phyloP scores from a whole-genome alignment of 2,113 vertebrate species.

The Holacanthus passer region DNA sequence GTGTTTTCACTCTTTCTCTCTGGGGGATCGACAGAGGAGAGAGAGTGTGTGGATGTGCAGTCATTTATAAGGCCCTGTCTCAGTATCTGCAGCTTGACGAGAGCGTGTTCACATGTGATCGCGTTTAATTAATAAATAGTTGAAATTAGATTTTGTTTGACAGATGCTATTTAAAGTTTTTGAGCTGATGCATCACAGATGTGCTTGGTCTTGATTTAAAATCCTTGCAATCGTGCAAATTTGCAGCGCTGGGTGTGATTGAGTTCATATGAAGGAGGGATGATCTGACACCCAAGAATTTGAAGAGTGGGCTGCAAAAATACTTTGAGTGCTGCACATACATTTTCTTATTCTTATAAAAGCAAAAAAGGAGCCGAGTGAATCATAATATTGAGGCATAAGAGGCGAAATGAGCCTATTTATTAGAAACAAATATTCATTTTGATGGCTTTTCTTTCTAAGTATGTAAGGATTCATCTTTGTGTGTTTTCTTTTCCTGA shows the following conservation, averaged over 20 bases:
- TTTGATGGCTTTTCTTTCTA: neutral
- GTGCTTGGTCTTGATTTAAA: neutral
- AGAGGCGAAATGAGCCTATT: neutral
- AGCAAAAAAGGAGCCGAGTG: too few species aligned
- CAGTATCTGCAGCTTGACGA: neutral
- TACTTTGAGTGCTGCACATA: neutral
- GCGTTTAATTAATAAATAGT: neutral
- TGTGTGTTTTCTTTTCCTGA: neutral
- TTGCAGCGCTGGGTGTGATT: neutral
- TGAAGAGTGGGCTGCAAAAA: too few species aligned
- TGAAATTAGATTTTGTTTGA: neutral
- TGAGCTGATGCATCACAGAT: neutral
- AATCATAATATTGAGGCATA: neutral
- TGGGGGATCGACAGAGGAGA: neutral
- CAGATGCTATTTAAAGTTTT: neutral
- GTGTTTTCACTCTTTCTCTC: neutral
- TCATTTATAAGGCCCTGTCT: neutral
- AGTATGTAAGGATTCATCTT: neutral
- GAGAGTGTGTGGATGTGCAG: neutral
- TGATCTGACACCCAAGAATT: neutral
- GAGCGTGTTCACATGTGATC: too few species aligned
- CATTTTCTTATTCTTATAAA: neutral
- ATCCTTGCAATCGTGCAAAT: neutral
- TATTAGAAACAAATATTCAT: neutral
- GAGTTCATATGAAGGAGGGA: neutral